These are phyloP conservation scores for Ochlodes sylvanus DNA, from an alignment of 2,888 invertebrate species.

Conservation along the genomic window DNA sequence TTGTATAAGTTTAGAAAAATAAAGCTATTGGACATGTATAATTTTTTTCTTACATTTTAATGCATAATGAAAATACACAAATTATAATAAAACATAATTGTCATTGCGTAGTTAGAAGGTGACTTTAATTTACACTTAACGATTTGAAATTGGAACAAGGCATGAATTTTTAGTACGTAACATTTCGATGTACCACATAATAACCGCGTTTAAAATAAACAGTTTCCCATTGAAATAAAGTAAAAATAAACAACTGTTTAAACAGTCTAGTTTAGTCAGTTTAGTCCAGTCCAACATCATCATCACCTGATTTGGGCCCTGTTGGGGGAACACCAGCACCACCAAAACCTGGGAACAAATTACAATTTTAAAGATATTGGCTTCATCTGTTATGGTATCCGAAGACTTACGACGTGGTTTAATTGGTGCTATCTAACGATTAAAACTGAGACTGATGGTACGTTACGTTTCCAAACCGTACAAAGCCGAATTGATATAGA, in stretches of 20 bases:
- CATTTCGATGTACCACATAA: neutral
- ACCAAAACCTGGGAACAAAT: constrained; percentile 56
- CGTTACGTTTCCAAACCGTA: too few species aligned
- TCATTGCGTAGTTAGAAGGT: neutral
- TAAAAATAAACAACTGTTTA: neutral
- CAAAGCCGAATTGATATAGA: too few species aligned
- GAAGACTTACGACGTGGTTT: too few species aligned
- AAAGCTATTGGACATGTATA: neutral
- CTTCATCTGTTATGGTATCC: too few species aligned
- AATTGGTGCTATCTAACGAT: too few species aligned
- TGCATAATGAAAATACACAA: neutral
- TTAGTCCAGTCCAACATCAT: constrained; percentile 89
- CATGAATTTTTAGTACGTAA: neutral
- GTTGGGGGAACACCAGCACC: constrained; percentile 58
- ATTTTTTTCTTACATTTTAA: neutral
- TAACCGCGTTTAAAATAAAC: neutral
- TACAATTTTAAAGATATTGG: too few species aligned
- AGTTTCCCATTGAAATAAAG: neutral
- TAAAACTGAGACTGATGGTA: too few species aligned
- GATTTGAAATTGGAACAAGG: neutral
- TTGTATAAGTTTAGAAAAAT: constrained; percentile 3
- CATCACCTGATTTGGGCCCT: constrained; percentile 73
- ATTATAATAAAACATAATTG: too few species aligned
- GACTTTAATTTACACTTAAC: neutral
- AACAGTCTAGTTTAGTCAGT: too few species aligned